Base-by-base conservation (phyloP, 92 coral and sea anemone genomes). In the Bergia sp. region DNA sequence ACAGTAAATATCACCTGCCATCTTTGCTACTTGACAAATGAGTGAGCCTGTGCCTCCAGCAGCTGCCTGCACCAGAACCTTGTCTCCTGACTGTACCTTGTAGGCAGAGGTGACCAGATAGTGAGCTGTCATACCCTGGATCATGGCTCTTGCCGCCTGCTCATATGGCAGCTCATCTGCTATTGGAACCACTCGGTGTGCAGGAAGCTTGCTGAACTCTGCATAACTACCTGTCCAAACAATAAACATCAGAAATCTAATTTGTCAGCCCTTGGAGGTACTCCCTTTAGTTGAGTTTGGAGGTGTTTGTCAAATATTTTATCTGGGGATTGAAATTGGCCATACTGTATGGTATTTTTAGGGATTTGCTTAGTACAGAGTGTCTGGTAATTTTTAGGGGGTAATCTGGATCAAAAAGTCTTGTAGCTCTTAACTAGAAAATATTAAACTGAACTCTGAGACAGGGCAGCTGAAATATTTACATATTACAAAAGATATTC, bases 51-150 rank as follows among this genome's bases (percentile, higher is more conserved):
- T 93, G 29, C 95, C 95, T 1, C 95, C 95, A 40, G 95, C 93
- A 64, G 87, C 93, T 2, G 95, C 95, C 89, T 93, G 95, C 55
- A 93, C 84, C 86, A 93, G 29, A 23, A 91, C 90, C 64, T 89
- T 87, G 80, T 88, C 87, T 40, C 93, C 95, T 73, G 95, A 89
- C 65, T 90, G 73, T 49, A 91, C 80, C 65, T 85, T 77, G 66
- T 91, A 91, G 58, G 87, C 80, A 71, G 95, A 90, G 16, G 89
- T 79, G 81, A 88, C 93, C 39, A 93, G 89, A 81, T 93, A 93
- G 78, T 93, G 93, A 57, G 93, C 95, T 5, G 95, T 93, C 95
- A 93, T 93, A 1, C 95, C 95, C 77, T 93, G 95, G 37, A 91
- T 77, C 95, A 93, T 91, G 0, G 90, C 89, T 45, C 90, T 85